These are phyloP conservation scores for Pseudanteris insignis DNA, from an alignment of 2,888 invertebrate species.

Conservation along the genomic window DNA sequence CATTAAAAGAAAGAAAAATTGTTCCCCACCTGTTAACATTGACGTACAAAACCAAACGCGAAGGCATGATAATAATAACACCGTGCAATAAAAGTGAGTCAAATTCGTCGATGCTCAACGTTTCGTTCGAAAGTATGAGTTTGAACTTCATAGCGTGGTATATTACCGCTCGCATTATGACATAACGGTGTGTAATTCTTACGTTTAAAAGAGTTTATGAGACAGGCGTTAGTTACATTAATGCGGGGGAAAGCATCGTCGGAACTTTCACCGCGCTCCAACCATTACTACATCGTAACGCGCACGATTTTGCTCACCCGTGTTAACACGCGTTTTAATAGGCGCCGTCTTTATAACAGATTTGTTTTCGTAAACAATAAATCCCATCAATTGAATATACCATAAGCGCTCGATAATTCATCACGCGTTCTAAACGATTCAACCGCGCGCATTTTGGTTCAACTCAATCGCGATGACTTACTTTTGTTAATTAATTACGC, in stretches of 20 bases:
- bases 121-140: slow-evolving; percentile 24
- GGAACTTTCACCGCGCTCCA: slow-evolving; percentile 59
- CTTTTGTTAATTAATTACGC: slow-evolving; percentile 26
- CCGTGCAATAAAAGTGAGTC: not conserved
- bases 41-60: no score
- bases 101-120: slow-evolving; percentile 6
- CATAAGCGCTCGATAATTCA: no score
- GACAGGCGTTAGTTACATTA: slow-evolving; percentile 52
- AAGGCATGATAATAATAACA: not conserved
- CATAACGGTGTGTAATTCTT: slow-evolving; percentile 58
- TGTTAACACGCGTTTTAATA: slow-evolving; percentile 25
- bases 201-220: slow-evolving; percentile 59
- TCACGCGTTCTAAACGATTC: no score
- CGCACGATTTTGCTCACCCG: slow-evolving; percentile 35
- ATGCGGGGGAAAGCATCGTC: slow-evolving; percentile 60
- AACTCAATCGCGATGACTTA: slow-evolving; percentile 4
- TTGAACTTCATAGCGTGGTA: slow-evolving; percentile 21
- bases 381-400: no score
- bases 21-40: no score
- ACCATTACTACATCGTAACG: slow-evolving; percentile 51
- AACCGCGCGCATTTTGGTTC: no score
- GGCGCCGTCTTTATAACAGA: slow-evolving; percentile 30
- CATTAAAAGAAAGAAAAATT: no score
- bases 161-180: slow-evolving; percentile 48
- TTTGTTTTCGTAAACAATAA: no score